Conservation (phyloP, 1,140 invertebrate genomes). For the Pseudobourletiella spinata region DNA sequence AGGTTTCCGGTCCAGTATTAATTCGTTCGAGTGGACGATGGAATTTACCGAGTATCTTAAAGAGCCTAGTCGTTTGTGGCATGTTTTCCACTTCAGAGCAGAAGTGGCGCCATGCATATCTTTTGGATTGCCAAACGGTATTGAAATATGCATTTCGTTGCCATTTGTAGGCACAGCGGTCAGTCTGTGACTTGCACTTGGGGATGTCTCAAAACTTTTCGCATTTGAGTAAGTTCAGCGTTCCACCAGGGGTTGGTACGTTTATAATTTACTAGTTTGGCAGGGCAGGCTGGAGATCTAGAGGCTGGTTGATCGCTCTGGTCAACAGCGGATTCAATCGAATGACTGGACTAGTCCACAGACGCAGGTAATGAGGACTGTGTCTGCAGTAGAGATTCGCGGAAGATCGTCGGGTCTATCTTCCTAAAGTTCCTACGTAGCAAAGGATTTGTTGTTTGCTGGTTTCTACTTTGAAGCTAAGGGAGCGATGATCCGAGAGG, state of each 20-base stretch:
- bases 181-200: not conserved
- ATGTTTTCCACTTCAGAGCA: not conserved
- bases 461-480: not conserved
- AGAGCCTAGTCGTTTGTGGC: too few species aligned
- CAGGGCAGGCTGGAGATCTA: too few species aligned
- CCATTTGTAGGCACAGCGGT: not conserved
- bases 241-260: not conserved
- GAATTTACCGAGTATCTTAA: too few species aligned
- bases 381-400: not conserved
- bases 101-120: not conserved
- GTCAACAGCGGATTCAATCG: too few species aligned
- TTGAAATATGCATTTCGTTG: not conserved
- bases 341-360: too few species aligned
- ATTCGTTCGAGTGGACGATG: too few species aligned
- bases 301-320: too few species aligned
- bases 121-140: not conserved
- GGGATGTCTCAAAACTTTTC: not conserved
- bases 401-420: constrained; percentile 9
- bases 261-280: too few species aligned
- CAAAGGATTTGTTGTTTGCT: not conserved
- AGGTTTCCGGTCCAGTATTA: not conserved
- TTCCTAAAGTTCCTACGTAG: constrained; percentile 14
- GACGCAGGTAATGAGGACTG: too few species aligned
- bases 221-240: not conserved
- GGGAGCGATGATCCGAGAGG: constrained; percentile 17